Conservation (phyloP, 2,113 vertebrate species). For the Elephantulus edwardii region DNA sequence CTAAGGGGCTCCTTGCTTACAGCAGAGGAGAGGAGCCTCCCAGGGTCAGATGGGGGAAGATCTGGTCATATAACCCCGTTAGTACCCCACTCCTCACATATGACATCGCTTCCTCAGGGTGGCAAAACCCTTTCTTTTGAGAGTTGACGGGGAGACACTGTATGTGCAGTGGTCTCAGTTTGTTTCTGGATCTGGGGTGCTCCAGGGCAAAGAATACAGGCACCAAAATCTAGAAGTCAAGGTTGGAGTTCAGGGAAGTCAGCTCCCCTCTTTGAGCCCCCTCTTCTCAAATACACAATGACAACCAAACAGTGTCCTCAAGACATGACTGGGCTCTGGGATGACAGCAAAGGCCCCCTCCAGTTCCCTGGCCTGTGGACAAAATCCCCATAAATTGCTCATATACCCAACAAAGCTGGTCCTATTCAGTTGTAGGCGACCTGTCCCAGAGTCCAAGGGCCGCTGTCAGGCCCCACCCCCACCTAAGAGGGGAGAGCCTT, state of each 20-base stretch:
- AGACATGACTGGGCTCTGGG: too few relatives aligned
- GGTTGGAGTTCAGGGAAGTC: neutral
- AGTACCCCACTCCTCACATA: neutral
- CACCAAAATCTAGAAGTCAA: accelerated
- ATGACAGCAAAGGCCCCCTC: neutral
- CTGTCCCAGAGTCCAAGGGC: neutral
- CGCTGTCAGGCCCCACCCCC: neutral
- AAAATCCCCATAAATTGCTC: neutral
- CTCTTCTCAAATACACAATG: neutral
- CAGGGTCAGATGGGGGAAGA: accelerated
- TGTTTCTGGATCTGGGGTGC: neutral
- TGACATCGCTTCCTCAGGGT: neutral
- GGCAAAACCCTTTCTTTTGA: neutral
- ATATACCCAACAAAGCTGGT: neutral
- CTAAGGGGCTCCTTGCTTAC: neutral
- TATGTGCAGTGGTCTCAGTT: neutral
- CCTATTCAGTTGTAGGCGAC: neutral
- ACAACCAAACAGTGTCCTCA: accelerated
- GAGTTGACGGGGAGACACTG: neutral
- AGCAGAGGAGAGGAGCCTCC: neutral
- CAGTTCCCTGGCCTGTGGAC: too few relatives aligned
- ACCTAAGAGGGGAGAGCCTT: neutral
- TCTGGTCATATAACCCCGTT: neutral
- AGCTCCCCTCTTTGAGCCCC: too few relatives aligned
- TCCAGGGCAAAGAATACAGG: neutral